Conservation (phyloP, 2,888 invertebrate genomes). For the Pterostichus madidus region DNA sequence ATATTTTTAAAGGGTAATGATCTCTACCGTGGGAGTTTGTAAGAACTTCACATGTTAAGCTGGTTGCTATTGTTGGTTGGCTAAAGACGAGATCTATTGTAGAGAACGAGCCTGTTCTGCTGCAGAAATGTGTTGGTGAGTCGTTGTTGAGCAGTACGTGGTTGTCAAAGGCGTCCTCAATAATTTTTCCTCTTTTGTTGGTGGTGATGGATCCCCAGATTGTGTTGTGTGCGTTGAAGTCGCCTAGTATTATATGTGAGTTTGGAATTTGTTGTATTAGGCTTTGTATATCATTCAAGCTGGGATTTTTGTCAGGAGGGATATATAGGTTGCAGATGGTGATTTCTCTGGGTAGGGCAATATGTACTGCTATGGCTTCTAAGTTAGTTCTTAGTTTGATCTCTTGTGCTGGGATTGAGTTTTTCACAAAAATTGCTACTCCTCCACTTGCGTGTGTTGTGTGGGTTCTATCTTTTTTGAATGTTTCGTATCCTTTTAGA, state of each 20-base stretch:
- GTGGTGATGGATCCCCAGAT: too few relatives aligned
- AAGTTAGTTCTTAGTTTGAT: not conserved
- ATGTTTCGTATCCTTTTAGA: not conserved
- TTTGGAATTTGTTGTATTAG: too few relatives aligned
- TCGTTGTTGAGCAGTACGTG: conserved; percentile 7
- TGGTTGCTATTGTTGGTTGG: conserved; percentile 12
- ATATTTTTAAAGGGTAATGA: not conserved
- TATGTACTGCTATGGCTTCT: too few relatives aligned
- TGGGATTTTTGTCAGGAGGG: too few relatives aligned
- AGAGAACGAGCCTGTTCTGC: conserved; percentile 7
- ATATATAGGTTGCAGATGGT: too few relatives aligned
- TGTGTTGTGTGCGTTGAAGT: too few relatives aligned
- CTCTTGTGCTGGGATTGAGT: not conserved
- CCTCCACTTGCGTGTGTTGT: not conserved
- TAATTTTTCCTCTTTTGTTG: too few relatives aligned
- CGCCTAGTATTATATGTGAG: too few relatives aligned
- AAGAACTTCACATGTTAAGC: not conserved
- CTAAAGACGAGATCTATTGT: conserved; percentile 28
- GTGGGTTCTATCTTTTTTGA: not conserved
- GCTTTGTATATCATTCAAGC: too few relatives aligned
- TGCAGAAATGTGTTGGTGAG: conserved; percentile 29
- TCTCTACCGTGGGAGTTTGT: not conserved
- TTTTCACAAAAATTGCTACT: not conserved
- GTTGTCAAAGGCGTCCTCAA: too few relatives aligned
- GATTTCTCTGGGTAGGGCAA: too few relatives aligned